Percentiles rank a stretch among this genome's conserved stretches.
Evolutionary conservation across 2,797 vertebrate genomes (phyloP).

Genomic region (Lates japonicus): DNA sequence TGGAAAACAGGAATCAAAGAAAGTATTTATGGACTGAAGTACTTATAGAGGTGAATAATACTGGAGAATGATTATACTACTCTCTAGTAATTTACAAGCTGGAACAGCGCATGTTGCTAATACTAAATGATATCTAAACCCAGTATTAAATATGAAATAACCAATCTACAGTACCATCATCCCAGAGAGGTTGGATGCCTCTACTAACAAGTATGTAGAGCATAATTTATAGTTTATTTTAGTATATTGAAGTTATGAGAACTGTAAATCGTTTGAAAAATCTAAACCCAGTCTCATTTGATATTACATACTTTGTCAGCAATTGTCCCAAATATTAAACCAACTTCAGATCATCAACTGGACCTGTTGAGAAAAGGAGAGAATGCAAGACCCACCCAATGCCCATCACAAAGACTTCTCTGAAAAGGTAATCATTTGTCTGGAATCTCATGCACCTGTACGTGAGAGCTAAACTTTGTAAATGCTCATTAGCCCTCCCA

Average conservation of each 20-base stretch:
- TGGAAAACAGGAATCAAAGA: not conserved
- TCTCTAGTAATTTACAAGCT: not conserved
- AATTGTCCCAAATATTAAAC: not conserved
- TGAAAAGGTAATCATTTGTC: slow-evolving; percentile 90
- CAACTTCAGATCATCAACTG: slow-evolving; percentile 93
- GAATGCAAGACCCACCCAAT: slow-evolving; percentile 93
- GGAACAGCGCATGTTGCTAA: too few relatives aligned
- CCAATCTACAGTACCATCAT: slow-evolving; percentile 90
- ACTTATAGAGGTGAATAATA: not conserved
- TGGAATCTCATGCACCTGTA: not conserved
- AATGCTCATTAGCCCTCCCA: too few relatives aligned
- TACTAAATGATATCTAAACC: not conserved
- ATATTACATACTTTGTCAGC: not conserved
- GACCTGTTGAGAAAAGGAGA: slow-evolving; percentile 95
- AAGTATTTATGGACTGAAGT: not conserved
- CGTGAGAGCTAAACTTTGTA: not conserved
- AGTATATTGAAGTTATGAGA: slow-evolving; percentile 69
- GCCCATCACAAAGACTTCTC: slow-evolving; percentile 98
- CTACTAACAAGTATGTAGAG: slow-evolving; percentile 95
- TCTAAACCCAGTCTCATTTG: not conserved
- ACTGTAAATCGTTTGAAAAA: not conserved
- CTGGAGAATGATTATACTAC: not conserved
- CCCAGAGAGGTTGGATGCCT: slow-evolving; percentile 93
- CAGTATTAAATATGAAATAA: slow-evolving; percentile 4
- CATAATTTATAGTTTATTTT: too few relatives aligned